These are phyloP conservation scores for Drosophila chauvacae DNA, from an alignment of 1,140 invertebrate genomes.

Conservation along the genomic window DNA sequence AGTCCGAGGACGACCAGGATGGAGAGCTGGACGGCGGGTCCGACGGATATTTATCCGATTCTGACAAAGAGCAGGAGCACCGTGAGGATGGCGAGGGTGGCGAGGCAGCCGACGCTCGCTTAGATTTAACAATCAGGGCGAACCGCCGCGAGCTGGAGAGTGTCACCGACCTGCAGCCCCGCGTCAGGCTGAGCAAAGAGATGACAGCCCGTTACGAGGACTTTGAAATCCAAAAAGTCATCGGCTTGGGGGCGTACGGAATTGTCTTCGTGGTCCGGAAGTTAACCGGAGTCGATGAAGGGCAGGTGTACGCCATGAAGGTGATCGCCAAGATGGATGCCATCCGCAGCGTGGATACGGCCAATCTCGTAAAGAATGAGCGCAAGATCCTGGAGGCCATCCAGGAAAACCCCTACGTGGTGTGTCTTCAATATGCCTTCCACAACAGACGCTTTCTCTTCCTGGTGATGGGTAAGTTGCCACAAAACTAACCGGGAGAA, in stretches of 20 bases:
- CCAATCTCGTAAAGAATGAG: background rate
- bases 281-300: background rate
- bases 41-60: too few species aligned
- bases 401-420: background rate
- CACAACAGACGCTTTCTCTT: background rate
- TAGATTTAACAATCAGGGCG: too few species aligned
- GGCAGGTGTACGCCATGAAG: background rate
- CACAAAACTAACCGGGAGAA: too few species aligned
- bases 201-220: background rate
- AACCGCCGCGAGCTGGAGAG: too few species aligned
- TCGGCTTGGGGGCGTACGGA: background rate
- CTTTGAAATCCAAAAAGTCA: background rate
- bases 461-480: background rate
- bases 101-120: too few species aligned
- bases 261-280: background rate
- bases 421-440: background rate
- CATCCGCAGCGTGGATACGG: background rate
- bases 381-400: background rate
- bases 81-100: too few species aligned
- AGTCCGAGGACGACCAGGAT: too few species aligned
- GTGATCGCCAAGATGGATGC: background rate
- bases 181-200: too few species aligned
- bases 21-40: too few species aligned
- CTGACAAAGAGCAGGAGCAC: too few species aligned
- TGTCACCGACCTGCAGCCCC: too few species aligned